These are phyloP conservation scores for Vanacampus margaritifer DNA, from an alignment of 2,113 vertebrate genomes.

Conservation along the genomic window DNA sequence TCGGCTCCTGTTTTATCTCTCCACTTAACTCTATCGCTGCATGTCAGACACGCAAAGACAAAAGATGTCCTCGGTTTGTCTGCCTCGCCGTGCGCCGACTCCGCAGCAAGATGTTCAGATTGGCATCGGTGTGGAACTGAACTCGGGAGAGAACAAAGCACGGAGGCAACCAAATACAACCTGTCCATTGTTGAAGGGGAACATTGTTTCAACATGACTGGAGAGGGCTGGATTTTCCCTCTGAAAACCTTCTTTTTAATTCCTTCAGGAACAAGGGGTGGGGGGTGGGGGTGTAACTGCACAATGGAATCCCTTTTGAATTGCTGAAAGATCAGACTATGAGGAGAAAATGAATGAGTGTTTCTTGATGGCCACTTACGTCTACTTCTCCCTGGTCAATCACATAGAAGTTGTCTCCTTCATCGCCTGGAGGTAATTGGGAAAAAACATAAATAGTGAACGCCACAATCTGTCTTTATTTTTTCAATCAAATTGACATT, in stretches of 20 bases:
- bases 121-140: constrained; percentile 56
- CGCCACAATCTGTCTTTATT: background rate
- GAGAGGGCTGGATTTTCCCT: constrained; percentile 28
- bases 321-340: background rate
- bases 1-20: constrained; percentile 61
- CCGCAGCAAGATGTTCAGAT: constrained; percentile 47
- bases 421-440: constrained; percentile 79
- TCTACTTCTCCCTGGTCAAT: constrained; percentile 97
- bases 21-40: constrained; percentile 60
- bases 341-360: background rate
- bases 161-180: constrained; percentile 44
- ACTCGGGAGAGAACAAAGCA: constrained; percentile 51
- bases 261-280: background rate
- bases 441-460: constrained; percentile 15
- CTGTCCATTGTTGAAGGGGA: constrained; percentile 42
- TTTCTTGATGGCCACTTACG: constrained; percentile 74
- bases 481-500: background rate
- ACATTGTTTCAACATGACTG: constrained; percentile 35
- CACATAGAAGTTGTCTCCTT: constrained; percentile 98
- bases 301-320: too few species aligned
- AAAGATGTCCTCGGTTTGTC: constrained; percentile 45
- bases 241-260: constrained; percentile 6
- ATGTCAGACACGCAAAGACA: constrained; percentile 57
- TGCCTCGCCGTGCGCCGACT: constrained; percentile 21
- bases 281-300: too few species aligned